Evolutionary conservation across 2,797 vertebrate genomes (phyloP).

Genomic region (Poecilia velifera): DNA sequence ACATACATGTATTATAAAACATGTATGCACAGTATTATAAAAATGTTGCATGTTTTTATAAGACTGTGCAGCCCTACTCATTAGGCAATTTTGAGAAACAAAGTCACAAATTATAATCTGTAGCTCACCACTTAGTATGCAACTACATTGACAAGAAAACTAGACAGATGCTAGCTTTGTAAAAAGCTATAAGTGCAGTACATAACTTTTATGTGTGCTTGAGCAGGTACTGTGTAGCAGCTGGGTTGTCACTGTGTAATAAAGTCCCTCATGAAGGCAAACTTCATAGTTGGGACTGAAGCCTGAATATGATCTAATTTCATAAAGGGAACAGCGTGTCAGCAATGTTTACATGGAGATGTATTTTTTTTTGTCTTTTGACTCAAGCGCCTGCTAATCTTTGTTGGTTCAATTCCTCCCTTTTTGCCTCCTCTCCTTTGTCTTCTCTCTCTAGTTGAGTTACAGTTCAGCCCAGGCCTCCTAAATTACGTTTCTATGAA

Average conservation of each 20-base stretch:
- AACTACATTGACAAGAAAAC: background rate
- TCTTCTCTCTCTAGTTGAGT: conserved; percentile 63
- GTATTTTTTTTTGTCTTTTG: conserved; percentile 29
- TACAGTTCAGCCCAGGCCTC: conserved; percentile 56
- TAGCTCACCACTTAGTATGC: background rate
- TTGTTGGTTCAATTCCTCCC: conserved; percentile 12
- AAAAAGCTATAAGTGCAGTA: background rate
- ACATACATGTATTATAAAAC: no score
- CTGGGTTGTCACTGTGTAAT: conserved; percentile 44
- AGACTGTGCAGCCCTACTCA: background rate
- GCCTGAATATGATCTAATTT: conserved; percentile 55
- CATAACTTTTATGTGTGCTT: conserved; percentile 9
- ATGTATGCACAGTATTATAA: no score
- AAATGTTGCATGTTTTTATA: background rate
- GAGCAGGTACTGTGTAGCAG: conserved; percentile 34
- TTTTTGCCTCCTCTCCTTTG: conserved; percentile 35
- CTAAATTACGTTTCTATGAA: conserved; percentile 74
- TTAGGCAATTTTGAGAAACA: background rate
- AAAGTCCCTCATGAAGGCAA: conserved; percentile 46
- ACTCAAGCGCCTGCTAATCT: conserved; percentile 40
- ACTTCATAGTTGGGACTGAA: conserved; percentile 25
- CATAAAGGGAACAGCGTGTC: conserved; percentile 39
- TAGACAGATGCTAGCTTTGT: background rate
- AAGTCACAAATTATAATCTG: background rate
- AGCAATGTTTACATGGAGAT: conserved; percentile 31